phyloP scores from a whole-genome alignment of 1,140 invertebrate species.

The Macrobrachium rosenbergii region DNA sequence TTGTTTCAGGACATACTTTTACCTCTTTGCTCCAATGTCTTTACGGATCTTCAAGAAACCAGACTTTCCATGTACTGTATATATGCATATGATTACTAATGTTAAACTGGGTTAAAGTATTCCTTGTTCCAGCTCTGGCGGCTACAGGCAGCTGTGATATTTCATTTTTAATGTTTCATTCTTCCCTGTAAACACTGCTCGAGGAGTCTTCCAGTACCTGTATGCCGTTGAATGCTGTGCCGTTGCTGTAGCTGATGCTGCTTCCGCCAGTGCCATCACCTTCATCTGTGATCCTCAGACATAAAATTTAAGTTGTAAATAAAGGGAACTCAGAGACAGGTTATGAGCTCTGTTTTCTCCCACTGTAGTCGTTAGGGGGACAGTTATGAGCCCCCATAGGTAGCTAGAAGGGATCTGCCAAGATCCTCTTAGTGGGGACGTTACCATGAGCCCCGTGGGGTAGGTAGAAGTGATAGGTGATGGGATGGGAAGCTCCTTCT shows the following conservation, averaged over 20 bases:
- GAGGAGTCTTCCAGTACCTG: neutral
- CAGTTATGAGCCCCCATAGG: conserved; percentile 14
- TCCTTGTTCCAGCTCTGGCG: conserved; percentile 4
- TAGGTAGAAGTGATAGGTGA: conserved; percentile 1
- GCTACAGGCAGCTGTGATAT: neutral
- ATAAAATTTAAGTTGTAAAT: too few species aligned
- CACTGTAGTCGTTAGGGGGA: neutral
- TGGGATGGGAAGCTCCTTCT: neutral
- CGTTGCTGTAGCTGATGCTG: neutral
- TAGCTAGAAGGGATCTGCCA: conserved; percentile 11
- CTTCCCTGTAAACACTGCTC: conserved; percentile 13
- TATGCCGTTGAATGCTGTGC: neutral
- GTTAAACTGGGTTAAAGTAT: conserved; percentile 4
- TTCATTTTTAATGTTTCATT: neutral
- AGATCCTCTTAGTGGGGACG: conserved; percentile 11
- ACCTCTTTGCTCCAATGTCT: too few species aligned
- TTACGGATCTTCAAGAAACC: too few species aligned
- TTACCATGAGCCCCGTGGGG: conserved; percentile 8
- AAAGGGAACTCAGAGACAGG: neutral
- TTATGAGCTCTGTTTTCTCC: conserved; percentile 1
- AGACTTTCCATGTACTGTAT: too few species aligned
- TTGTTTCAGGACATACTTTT: too few species aligned
- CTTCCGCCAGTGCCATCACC: neutral
- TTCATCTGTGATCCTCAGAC: too few species aligned
- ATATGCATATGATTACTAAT: neutral